Conservation (phyloP, 2,797 vertebrate genomes). For the Molossus molossus region DNA sequence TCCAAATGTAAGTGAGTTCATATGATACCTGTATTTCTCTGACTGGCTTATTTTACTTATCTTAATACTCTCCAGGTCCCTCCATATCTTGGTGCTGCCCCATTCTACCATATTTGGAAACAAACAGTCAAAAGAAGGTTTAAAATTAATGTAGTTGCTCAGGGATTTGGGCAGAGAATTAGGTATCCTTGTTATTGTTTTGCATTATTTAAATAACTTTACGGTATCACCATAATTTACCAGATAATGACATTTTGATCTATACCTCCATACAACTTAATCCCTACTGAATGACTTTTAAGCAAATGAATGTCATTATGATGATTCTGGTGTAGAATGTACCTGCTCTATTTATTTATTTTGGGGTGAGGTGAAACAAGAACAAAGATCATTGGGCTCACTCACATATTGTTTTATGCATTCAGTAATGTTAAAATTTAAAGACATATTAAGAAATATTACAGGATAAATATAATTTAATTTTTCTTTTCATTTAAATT, state of each 20-base stretch:
- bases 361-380: background rate
- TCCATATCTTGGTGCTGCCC: background rate
- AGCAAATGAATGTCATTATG: background rate
- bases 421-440: background rate
- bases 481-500: background rate
- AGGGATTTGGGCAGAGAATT: background rate
- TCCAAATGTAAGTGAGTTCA: too few relatives aligned
- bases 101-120: background rate
- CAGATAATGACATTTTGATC: background rate
- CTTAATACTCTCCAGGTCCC: too few relatives aligned
- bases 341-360: background rate
- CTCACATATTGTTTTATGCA: background rate
- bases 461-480: background rate
- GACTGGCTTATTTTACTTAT: too few relatives aligned
- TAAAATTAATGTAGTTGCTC: conserved; percentile 6
- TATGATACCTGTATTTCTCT: too few relatives aligned
- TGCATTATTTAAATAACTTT: conserved; percentile 53
- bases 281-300: background rate
- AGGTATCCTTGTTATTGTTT: background rate
- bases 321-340: background rate
- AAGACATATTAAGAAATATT: background rate
- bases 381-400: background rate
- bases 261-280: background rate
- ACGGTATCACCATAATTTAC: background rate
- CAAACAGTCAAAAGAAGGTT: background rate